Conservation (phyloP, 2,797 vertebrate species). For the Dendrocincla fuliginosa region DNA sequence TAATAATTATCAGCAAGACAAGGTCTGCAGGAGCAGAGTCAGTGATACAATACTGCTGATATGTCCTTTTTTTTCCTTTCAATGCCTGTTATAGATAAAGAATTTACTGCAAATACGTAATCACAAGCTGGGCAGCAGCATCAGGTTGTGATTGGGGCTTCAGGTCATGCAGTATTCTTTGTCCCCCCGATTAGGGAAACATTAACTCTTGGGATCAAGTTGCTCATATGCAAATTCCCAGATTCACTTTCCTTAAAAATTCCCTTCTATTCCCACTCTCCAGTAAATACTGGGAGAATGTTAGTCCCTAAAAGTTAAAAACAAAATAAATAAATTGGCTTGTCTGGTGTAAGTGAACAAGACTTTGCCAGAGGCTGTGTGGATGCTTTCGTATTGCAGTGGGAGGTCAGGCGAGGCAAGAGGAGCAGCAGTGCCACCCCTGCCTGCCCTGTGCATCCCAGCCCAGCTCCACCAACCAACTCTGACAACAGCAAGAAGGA, state of each 20-base stretch:
- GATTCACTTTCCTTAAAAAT: not conserved
- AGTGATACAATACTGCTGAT: not conserved
- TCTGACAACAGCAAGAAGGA: not conserved
- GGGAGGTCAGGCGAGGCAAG: accelerated
- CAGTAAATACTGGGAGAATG: not conserved
- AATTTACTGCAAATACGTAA: not conserved
- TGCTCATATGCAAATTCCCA: not conserved
- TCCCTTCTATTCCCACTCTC: not conserved
- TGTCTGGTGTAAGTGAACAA: not conserved
- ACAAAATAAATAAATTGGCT: not conserved
- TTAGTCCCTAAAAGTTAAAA: not conserved
- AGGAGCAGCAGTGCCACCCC: not conserved
- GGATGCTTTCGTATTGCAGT: not conserved
- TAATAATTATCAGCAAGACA: slow-evolving; percentile 26
- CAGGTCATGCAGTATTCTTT: not conserved
- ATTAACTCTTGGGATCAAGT: not conserved
- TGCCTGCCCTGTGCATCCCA: not conserved
- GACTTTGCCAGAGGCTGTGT: not conserved
- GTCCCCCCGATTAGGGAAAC: not conserved
- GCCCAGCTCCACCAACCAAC: not conserved
- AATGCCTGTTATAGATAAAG: not conserved
- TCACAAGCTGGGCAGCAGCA: not conserved
- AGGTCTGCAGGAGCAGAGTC: not conserved
- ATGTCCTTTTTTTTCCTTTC: not conserved
- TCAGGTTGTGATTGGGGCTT: accelerated